Conservation (phyloP, 23 tunicate species). For the Phallusia fumigata region DNA sequence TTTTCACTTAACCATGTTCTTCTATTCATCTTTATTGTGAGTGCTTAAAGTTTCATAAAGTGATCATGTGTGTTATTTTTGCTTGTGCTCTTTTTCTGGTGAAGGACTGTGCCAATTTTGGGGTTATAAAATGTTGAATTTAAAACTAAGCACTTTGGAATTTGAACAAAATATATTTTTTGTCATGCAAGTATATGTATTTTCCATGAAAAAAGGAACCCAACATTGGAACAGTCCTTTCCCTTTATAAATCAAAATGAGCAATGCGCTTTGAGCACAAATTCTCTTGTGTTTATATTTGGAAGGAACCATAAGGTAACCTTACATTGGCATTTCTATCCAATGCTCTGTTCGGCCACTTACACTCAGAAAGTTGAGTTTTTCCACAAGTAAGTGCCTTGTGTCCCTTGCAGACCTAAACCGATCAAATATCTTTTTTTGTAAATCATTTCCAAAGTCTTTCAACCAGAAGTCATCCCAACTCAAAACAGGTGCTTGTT, state of each 20-base stretch:
- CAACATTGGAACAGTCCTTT: no score
- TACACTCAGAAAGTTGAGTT: neutral
- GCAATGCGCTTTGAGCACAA: no score
- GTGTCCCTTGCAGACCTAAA: neutral
- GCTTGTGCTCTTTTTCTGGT: neutral
- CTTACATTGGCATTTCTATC: no score
- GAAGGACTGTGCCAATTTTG: no score
- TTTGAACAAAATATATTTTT: no score
- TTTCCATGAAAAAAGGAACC: no score
- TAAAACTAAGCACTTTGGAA: no score
- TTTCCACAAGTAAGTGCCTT: neutral
- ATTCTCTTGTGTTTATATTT: no score
- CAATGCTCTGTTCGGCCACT: neutral
- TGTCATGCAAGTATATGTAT: no score
- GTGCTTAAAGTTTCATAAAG: constrained; percentile 4
- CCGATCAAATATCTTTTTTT: neutral
- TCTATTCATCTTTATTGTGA: constrained; percentile 6
- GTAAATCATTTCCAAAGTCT: neutral
- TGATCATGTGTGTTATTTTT: neutral
- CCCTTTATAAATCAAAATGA: no score
- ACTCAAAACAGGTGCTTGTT: neutral
- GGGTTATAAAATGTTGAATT: no score
- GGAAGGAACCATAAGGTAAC: no score
- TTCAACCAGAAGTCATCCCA: neutral
- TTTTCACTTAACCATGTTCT: neutral